Percentiles rank a stretch among this genome's conserved stretches.
Evolutionary conservation across 1,140 invertebrate species (phyloP).

Genomic region (Hermetia illucens): DNA sequence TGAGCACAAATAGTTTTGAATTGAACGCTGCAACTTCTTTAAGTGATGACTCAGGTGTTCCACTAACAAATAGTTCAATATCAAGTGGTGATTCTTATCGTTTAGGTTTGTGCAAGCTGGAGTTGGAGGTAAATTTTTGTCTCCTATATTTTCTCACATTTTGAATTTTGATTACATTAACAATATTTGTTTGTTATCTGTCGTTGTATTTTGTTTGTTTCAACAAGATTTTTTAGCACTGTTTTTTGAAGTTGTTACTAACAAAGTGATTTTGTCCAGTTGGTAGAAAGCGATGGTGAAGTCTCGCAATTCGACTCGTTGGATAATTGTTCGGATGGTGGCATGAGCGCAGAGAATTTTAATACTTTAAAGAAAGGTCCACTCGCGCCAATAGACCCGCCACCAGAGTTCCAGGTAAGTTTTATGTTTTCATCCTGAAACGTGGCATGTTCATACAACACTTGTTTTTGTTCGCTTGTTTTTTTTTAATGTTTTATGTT

Average conservation of each 20-base stretch:
- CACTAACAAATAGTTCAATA: slow-evolving; percentile 37
- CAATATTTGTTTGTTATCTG: slow-evolving; percentile 1
- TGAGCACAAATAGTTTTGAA: slow-evolving; percentile 27
- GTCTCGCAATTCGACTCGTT: slow-evolving; percentile 49
- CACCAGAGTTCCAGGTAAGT: slow-evolving; percentile 61
- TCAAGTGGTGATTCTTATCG: slow-evolving; percentile 38
- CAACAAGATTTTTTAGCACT: background rate
- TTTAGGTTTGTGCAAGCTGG: slow-evolving; percentile 31
- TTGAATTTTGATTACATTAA: background rate
- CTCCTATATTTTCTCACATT: slow-evolving; percentile 4
- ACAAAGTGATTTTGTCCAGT: slow-evolving; percentile 25
- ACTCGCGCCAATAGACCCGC: slow-evolving; percentile 56
- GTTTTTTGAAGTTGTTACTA: background rate
- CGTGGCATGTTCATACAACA: no score
- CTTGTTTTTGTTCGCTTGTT: no score
- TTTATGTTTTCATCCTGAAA: no score
- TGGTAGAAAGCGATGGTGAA: slow-evolving; percentile 51
- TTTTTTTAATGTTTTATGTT: no score
- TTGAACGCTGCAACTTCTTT: slow-evolving; percentile 27
- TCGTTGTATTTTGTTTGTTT: background rate
- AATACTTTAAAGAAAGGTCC: slow-evolving; percentile 68
- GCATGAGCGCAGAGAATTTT: slow-evolving; percentile 63
- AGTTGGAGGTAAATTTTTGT: slow-evolving; percentile 32
- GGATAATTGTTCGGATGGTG: slow-evolving; percentile 45
- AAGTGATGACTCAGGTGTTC: slow-evolving; percentile 40